Percentiles rank a stretch among this genome's conserved stretches.
phyloP scores from a whole-genome alignment of 2,113 vertebrate species.

The Rhinolophus ferrumequinum region DNA sequence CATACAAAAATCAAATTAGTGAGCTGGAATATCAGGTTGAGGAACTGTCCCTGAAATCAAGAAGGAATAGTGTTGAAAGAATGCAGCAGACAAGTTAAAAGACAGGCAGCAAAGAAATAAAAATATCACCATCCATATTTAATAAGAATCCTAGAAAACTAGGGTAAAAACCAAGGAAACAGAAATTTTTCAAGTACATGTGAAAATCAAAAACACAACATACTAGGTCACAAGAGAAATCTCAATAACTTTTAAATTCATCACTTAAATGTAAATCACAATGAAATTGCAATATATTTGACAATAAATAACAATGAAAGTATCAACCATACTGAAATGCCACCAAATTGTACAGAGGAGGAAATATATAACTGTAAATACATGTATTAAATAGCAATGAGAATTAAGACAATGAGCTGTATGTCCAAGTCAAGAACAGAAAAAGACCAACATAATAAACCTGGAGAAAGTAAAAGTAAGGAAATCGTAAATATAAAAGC shows the following conservation, averaged over 20 bases:
- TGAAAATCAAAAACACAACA: background rate
- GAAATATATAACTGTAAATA: background rate
- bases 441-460: background rate
- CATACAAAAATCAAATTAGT: background rate
- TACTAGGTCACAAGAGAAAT: background rate
- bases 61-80: background rate
- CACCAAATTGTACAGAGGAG: background rate
- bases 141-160: background rate
- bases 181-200: background rate
- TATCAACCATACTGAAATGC: background rate
- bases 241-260: constrained; percentile 7
- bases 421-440: background rate
- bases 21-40: background rate
- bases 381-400: background rate
- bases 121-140: background rate
- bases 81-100: background rate
- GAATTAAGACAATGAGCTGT: background rate
- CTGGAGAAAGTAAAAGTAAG: background rate
- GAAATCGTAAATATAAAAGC: background rate
- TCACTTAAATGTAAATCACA: constrained; percentile 50
- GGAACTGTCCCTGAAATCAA: background rate
- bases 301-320: background rate
- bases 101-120: background rate
- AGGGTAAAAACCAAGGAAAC: background rate
- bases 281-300: constrained; percentile 28